Evolutionary conservation across 2,113 vertebrate genomes (phyloP).

Genomic region (Sardina pilchardus): DNA sequence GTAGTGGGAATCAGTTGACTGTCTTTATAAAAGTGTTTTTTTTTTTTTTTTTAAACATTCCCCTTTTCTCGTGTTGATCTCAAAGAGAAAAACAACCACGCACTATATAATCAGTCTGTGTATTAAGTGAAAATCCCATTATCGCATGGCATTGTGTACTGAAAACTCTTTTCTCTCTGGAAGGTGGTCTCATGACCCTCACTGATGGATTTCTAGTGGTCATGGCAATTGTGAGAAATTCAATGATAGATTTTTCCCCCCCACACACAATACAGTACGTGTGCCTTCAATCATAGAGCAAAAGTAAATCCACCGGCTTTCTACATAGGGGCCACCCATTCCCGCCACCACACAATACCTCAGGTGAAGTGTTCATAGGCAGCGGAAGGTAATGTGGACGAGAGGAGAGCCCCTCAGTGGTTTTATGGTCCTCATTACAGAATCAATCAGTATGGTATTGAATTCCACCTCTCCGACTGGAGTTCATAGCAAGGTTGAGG

Average conservation of each 20-base stretch:
- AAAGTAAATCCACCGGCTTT: background rate
- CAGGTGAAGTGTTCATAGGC: background rate
- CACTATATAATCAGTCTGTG: too few relatives aligned
- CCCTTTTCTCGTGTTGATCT: too few relatives aligned
- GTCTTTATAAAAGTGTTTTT: background rate
- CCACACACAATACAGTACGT: too few relatives aligned
- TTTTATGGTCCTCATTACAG: background rate
- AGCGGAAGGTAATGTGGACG: background rate
- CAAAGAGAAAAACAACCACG: too few relatives aligned
- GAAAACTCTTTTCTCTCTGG: background rate
- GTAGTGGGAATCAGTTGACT: background rate
- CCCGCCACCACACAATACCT: background rate
- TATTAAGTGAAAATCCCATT: background rate
- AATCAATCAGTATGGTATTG: background rate
- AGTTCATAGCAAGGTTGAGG: background rate
- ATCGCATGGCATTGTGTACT: background rate
- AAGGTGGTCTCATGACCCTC: background rate
- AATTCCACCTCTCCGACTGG: background rate
- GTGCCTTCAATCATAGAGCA: background rate
- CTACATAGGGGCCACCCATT: background rate
- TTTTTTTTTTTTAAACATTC: too few relatives aligned
- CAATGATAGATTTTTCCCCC: background rate
- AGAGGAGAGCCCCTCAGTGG: background rate
- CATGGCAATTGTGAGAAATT: background rate
- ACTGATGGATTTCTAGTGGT: background rate